Conservation (phyloP, 2,797 vertebrate species). For the Myotis vivesi region DNA sequence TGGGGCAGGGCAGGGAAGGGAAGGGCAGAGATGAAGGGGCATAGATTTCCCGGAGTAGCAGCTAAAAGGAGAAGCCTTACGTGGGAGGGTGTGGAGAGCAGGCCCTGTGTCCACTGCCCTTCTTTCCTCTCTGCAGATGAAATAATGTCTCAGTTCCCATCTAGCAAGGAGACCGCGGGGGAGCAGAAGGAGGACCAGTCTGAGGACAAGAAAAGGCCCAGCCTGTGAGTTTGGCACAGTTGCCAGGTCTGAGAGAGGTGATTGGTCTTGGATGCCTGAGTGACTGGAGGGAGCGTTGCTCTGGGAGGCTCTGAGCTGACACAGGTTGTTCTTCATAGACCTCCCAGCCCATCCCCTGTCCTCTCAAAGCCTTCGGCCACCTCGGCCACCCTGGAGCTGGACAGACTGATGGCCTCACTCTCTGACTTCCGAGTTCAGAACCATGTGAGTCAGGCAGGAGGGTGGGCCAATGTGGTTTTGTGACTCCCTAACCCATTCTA, state of each 20-base stretch:
- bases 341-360: constrained; percentile 53
- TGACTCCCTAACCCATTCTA: background rate
- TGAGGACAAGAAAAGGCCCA: constrained; percentile 59
- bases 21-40: background rate
- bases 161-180: constrained; percentile 67
- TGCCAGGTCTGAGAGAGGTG: background rate
- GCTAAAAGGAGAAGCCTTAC: constrained; percentile 4
- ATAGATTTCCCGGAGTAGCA: background rate
- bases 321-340: constrained; percentile 43
- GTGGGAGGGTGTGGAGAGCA: background rate
- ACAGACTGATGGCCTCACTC: constrained; percentile 94
- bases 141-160: constrained; percentile 95
- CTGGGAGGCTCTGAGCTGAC: background rate
- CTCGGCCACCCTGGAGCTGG: constrained; percentile 93
- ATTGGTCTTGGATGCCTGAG: background rate
- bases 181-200: constrained; percentile 70
- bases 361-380: constrained; percentile 85
- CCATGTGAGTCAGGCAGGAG: constrained; percentile 84
- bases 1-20: background rate
- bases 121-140: constrained; percentile 86
- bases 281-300: background rate
- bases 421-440: constrained; percentile 95
- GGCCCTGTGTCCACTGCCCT: background rate
- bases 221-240: constrained; percentile 44
- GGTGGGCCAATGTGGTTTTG: background rate